Conservation (phyloP, 2,797 vertebrate genomes). For the Malacoraja senta region DNA sequence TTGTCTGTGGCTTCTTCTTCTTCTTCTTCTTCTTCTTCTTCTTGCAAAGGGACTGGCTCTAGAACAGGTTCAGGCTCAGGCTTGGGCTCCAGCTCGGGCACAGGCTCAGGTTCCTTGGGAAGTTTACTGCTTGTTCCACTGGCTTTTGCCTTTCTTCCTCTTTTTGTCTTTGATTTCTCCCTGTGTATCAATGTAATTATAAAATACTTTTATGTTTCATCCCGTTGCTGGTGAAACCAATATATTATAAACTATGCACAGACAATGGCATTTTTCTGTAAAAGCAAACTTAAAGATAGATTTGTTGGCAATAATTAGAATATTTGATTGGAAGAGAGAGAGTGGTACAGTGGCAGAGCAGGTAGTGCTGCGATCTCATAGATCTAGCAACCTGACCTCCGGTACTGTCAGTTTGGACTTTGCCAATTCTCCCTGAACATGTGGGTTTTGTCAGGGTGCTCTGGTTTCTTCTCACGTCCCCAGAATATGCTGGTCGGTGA, state of each 20-base stretch:
- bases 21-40: constrained; percentile 41
- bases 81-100: constrained; percentile 34
- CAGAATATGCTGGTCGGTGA: too few relatives aligned
- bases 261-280: not conserved
- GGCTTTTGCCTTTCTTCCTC: constrained; percentile 49
- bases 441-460: too few relatives aligned
- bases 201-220: constrained; percentile 34
- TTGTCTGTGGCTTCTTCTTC: constrained; percentile 35
- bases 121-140: constrained; percentile 50
- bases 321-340: not conserved
- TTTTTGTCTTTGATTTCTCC: constrained; percentile 56
- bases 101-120: constrained; percentile 44
- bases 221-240: not conserved
- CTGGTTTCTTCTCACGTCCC: too few relatives aligned
- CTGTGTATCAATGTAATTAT: constrained; percentile 50
- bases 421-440: too few relatives aligned
- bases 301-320: not conserved
- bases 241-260: not conserved
- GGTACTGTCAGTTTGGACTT: too few relatives aligned
- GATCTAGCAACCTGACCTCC: too few relatives aligned
- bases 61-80: constrained; percentile 39
- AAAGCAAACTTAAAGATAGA: not conserved
- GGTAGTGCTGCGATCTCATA: too few relatives aligned
- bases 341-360: too few relatives aligned
- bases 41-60: not conserved